Base-by-base conservation (phyloP, 1,140 invertebrate genomes). In the Aphidius gifuensis region DNA sequence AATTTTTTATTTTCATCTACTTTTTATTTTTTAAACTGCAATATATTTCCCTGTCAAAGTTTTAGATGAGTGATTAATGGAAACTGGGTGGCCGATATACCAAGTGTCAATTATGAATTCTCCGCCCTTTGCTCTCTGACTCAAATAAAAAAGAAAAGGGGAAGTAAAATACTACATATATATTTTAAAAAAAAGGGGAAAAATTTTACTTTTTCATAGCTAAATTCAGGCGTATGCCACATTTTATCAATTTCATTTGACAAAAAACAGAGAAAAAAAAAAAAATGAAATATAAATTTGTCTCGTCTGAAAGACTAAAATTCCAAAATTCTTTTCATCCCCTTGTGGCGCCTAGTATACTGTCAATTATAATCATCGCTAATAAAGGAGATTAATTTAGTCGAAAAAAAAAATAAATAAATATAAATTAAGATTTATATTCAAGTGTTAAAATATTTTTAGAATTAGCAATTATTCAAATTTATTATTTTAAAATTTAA, bases 161-260 rank as follows among this genome's bases (percentile, higher is more conserved):
- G 1, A 1, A 32, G 23, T 32, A 3, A 32, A 32, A 32, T 32
- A 32, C 2, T 32, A 32, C 23, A 32, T 32, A 32, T 32, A 32
- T 32, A 32, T 32, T 32, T 32, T 1, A 3, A 32, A 40, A 44
- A 39, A 39, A 46, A 54, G 59, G 32, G 50, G 40, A 49, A 54
- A 54, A 45, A 38, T 40, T 58, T 54, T 11, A 32, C 51, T 48
- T 39, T 53, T 66, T 61, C 62, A 64, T 62, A 56, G 62, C 58
- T 62, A 59, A 62, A 59, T 58, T 61, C 39, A 62, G 38, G 11
- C 48, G 56, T 61, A 53, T 64, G 42, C 60, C 49, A 60, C 65
- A 66, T 66, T 66, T 64, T 64, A 32, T 66, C 56, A 65, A 58
- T 46, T 43, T 55, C 9, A 6, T 8, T 38, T 42, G 43, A 61